Base-by-base conservation (phyloP, 35 echinoderm and acorn worm species). In the Eucidaris tribuloides region DNA sequence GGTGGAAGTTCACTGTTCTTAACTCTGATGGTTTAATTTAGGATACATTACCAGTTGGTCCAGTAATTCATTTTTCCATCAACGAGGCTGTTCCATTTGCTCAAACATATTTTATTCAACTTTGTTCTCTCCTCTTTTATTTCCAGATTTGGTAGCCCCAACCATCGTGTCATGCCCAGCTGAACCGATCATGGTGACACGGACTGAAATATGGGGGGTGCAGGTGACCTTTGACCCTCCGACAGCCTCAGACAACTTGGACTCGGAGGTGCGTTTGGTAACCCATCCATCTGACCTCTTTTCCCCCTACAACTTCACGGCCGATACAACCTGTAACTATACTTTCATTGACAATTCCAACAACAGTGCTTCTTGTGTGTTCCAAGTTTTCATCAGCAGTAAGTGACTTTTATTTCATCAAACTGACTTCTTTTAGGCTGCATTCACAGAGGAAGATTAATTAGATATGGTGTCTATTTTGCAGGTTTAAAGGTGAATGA, bases 231-330 rank as follows among this genome's bases (percentile, higher is more conserved):
- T 83, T 82, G 87, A 96, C 37, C 52, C 61, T 34, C 88, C 93
- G 15, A 19, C 18, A 25, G 88, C 93, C 11, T 38, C 15, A 24
- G 93, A 96, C 54, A 96, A 96, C 52, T 86, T 89, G 3, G 83
- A 66, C 28, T 79, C 34, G 23, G 52, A 62, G 18, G 79, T 83
- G 2, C 15, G 9, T 4, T 65, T 91, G n/a, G 11, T 55, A 7
- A 91, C 58, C 23, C 25, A 64, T 2, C 93, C 93, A 4, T 0
- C 23, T 31, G 88, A 87, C 45, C 74, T 96, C 27, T 11, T 37
- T 1, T 87, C 93, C 27, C 93, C 93, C 0, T 91, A 96, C 61
- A 65, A 76, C 42, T 87, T 96, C 71, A 77, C 66, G 0, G 29
- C 46, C 19, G 83, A 85, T 68, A 91, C 93, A n/a, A 45, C 49